phyloP scores from a whole-genome alignment of 2,113 vertebrate species.

The Gopherus flavomarginatus region DNA sequence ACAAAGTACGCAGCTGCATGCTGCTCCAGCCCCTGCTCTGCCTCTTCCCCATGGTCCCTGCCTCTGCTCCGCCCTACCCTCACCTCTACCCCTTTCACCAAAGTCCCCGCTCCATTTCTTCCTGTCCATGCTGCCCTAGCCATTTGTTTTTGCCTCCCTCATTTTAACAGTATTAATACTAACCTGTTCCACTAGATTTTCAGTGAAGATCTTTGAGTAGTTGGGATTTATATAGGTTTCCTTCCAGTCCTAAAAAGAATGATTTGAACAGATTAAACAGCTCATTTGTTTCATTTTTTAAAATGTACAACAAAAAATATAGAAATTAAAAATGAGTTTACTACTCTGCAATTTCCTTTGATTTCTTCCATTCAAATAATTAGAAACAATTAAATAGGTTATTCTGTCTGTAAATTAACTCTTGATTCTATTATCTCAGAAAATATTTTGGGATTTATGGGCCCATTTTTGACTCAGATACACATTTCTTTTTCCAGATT shows the following conservation, averaged over 20 bases:
- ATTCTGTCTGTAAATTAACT: not conserved
- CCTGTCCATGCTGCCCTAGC: no score
- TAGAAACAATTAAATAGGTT: not conserved
- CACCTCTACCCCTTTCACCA: no score
- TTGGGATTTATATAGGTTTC: slow-evolving; percentile 96
- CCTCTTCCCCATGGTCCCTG: no score
- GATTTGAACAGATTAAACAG: not conserved
- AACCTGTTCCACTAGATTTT: slow-evolving; percentile 93
- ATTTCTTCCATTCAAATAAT: not conserved
- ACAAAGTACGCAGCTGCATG: no score
- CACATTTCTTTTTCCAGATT: not conserved
- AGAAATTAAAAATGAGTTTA: not conserved
- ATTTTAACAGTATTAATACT: slow-evolving; percentile 25
- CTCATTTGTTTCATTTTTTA: not conserved
- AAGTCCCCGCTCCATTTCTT: no score
- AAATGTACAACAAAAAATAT: not conserved
- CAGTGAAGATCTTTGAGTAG: slow-evolving; percentile 96
- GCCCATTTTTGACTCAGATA: not conserved
- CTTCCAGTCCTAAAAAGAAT: slow-evolving; percentile 90
- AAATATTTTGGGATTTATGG: not conserved
- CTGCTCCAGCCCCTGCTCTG: no score
- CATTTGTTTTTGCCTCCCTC: not conserved
- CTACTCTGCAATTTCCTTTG: not conserved
- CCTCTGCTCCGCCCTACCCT: no score
- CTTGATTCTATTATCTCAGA: not conserved